A percentile compares a stretch with the other conserved stretches of the same genome.
phyloP scores from a whole-genome alignment of 1,140 invertebrate genomes.

The Battus philenor region DNA sequence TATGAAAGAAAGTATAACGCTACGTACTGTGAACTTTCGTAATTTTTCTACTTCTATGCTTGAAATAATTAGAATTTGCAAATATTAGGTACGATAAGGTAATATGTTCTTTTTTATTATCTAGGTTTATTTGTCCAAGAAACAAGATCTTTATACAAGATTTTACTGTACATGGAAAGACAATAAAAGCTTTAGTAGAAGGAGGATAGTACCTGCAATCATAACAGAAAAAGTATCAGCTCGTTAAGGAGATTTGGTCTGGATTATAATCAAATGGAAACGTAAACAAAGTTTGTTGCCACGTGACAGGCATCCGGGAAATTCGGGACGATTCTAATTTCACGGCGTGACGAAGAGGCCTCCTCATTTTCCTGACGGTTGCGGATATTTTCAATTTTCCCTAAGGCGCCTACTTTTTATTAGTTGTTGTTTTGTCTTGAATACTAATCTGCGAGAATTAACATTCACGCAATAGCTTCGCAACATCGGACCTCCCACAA shows the following conservation, averaged over 20 bases:
- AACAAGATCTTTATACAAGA: too few relatives aligned
- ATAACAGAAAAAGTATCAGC: slow-evolving; percentile 16
- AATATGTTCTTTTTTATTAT: too few relatives aligned
- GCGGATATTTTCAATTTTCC: slow-evolving; percentile 73
- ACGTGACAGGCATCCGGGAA: slow-evolving; percentile 52
- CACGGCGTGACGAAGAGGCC: slow-evolving; percentile 60
- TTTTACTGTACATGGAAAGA: too few relatives aligned
- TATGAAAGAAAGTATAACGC: too few relatives aligned
- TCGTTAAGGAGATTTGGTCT: slow-evolving; percentile 44
- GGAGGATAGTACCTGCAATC: too few relatives aligned
- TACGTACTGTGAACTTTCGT: too few relatives aligned
- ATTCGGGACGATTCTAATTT: slow-evolving; percentile 58
- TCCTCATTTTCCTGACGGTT: slow-evolving; percentile 66
- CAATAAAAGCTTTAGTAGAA: too few relatives aligned
- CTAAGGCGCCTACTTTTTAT: slow-evolving; percentile 65
- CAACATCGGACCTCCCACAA: slow-evolving; percentile 4
- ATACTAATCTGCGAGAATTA: slow-evolving; percentile 64
- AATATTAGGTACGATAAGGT: too few relatives aligned
- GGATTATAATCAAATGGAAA: slow-evolving; percentile 62
- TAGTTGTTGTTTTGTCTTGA: slow-evolving; percentile 68
- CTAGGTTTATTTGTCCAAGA: too few relatives aligned
- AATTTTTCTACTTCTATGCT: too few relatives aligned
- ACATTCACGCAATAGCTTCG: slow-evolving; percentile 48
- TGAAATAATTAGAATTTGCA: too few relatives aligned
- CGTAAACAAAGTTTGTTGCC: slow-evolving; percentile 61